Evolutionary conservation across 92 coral and sea anemone genomes (phyloP), one percentile per base, ranked within the genome.

Genomic region (Hydrozoanthus gracilis): DNA sequence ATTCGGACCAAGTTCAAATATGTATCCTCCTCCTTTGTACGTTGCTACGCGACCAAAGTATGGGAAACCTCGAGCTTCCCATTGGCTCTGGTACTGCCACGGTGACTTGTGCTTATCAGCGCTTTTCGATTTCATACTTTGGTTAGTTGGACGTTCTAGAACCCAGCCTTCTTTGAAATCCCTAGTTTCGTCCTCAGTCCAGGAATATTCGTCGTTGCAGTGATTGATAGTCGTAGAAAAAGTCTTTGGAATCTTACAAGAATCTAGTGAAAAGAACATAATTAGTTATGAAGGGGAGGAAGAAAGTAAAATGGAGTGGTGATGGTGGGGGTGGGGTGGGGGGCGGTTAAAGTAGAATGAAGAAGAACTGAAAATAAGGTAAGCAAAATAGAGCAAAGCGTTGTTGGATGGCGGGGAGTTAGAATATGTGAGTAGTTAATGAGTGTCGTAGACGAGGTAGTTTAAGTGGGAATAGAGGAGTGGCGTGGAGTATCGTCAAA

Each of bases 1-100:
- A 51, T 91, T 91, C 7, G 95, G 92, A 6, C 96, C 94, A 65
- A 96, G 90, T 52, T 91, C 91, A 66, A 89, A 77, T 10, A 96
- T 88, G 45, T 80, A 96, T 6, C 98, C 98, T 8, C 94, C 94
- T 10, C 98, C 98, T 51, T 92, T 90, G 83, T 96, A 96, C 9
- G 98, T 92, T 72, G 98, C 92, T 79, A 96, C 86, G 77, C 89
- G 88, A 15, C 98, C 98, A 71, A 95, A 71, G 70, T 96, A 96
- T 6, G 96, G 95, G 70, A 93, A 94, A 39, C 98, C 93, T 76
- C 83, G 89, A n/a, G 89, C 77, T 67, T 96, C 94, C 94, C 93
- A 82, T 48, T 69, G 76, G 48, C 89, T 73, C 50, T 82, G 88
- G 88, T 92, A 92, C 3, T 90, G 68, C 76, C 89, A 62, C 5